phyloP scores from a whole-genome alignment of 2,888 invertebrate species.

The Athripsodes cinereus region DNA sequence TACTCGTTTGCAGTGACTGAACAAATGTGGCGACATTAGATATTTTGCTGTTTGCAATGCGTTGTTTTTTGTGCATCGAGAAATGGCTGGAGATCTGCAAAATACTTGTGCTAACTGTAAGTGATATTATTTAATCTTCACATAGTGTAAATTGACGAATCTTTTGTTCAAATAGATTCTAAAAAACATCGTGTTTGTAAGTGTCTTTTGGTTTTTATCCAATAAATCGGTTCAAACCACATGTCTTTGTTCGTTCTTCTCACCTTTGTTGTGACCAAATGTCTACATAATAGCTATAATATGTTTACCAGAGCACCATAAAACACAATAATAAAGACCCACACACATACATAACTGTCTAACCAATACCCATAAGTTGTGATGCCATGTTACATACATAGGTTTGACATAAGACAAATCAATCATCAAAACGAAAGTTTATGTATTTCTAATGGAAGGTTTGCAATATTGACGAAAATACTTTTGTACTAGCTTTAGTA shows the following conservation, averaged over 20 bases:
- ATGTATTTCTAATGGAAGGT: too few relatives aligned
- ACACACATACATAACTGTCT: too few relatives aligned
- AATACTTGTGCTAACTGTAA: slow-evolving; percentile 19
- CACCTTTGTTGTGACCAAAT: slow-evolving; percentile 20
- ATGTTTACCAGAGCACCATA: neutral
- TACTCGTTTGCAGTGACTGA: slow-evolving; percentile 18
- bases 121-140: slow-evolving; percentile 1
- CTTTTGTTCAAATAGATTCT: slow-evolving; percentile 17
- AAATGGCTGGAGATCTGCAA: slow-evolving; percentile 22
- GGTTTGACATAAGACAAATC: too few relatives aligned
- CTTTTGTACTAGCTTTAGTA: too few relatives aligned
- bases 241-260: slow-evolving; percentile 23
- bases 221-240: neutral
- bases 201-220: slow-evolving; percentile 7
- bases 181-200: slow-evolving; percentile 1
- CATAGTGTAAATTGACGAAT: too few relatives aligned
- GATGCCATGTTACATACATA: too few relatives aligned
- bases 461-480: too few relatives aligned
- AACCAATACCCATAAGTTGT: too few relatives aligned
- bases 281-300: neutral
- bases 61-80: slow-evolving; percentile 21
- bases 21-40: slow-evolving; percentile 10
- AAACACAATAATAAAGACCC: neutral
- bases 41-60: slow-evolving; percentile 19
- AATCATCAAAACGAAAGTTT: too few relatives aligned